These are phyloP conservation scores for Poeciliopsis occidentalis DNA, from an alignment of 2,113 vertebrate species.

Conservation along the genomic window DNA sequence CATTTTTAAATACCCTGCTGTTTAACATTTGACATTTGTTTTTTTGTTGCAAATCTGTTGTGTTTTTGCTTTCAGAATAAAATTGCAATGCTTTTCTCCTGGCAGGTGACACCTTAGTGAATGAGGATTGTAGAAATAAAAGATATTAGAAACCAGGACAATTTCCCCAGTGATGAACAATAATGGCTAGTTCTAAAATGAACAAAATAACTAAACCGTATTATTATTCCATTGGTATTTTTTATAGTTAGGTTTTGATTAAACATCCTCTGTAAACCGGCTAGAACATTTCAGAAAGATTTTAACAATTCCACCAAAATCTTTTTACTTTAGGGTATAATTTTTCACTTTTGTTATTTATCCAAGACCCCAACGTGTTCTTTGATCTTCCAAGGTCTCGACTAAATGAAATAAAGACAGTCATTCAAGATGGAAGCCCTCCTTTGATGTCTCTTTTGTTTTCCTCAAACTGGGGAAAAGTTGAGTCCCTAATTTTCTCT, in stretches of 20 bases:
- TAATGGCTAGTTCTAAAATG: background rate
- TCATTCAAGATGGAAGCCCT: conserved; percentile 16
- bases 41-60: background rate
- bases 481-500: conserved; percentile 16
- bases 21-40: background rate
- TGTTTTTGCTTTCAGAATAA: background rate
- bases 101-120: background rate
- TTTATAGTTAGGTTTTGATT: background rate
- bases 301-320: background rate
- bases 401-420: conserved; percentile 17
- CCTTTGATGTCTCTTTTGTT: conserved; percentile 34
- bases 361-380: background rate
- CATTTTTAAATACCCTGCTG: background rate
- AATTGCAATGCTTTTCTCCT: no score
- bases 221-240: background rate
- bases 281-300: background rate
- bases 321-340: background rate
- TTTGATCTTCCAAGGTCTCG: conserved; percentile 1
- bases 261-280: background rate
- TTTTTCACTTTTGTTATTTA: background rate
- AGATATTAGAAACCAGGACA: background rate
- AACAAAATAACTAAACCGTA: background rate
- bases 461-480: conserved; percentile 45
- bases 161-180: background rate
- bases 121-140: background rate